Percentiles rank a stretch among this genome's conserved stretches.
These are phyloP conservation scores for Chloebia gouldiae DNA, from an alignment of 2,113 vertebrate species.

Conservation along the genomic window DNA sequence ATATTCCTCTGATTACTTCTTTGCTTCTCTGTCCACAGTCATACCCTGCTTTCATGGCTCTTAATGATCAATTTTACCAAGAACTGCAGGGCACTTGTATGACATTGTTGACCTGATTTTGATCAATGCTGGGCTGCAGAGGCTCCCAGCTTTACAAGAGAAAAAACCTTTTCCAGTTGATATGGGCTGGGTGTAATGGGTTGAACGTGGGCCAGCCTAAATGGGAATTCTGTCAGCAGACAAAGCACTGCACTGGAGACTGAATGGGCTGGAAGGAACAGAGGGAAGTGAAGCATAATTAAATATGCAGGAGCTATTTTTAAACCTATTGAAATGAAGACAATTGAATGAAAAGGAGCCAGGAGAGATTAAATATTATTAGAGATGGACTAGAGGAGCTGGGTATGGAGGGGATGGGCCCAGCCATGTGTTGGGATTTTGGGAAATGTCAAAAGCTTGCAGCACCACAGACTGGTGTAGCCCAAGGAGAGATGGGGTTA, in stretches of 20 bases:
- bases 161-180: neutral
- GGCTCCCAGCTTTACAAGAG: neutral
- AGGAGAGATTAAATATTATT: neutral
- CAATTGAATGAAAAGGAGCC: neutral
- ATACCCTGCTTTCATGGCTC: neutral
- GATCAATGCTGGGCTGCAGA: neutral
- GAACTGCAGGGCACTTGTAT: neutral
- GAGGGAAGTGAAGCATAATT: neutral
- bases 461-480: neutral
- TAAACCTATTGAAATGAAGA: neutral
- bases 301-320: neutral
- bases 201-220: neutral
- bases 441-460: neutral
- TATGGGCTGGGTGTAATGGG: neutral
- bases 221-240: neutral
- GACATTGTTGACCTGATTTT: slow-evolving; percentile 40
- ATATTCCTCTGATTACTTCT: neutral
- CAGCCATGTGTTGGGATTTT: neutral
- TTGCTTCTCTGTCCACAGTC: neutral
- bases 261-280: neutral
- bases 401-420: neutral
- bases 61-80: slow-evolving; percentile 11
- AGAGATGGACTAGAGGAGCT: neutral
- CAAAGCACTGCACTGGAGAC: neutral
- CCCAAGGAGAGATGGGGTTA: neutral